Evolutionary conservation across 92 coral and sea anemone genomes (phyloP).

Genomic region (Anthopleura xanthogrammica): DNA sequence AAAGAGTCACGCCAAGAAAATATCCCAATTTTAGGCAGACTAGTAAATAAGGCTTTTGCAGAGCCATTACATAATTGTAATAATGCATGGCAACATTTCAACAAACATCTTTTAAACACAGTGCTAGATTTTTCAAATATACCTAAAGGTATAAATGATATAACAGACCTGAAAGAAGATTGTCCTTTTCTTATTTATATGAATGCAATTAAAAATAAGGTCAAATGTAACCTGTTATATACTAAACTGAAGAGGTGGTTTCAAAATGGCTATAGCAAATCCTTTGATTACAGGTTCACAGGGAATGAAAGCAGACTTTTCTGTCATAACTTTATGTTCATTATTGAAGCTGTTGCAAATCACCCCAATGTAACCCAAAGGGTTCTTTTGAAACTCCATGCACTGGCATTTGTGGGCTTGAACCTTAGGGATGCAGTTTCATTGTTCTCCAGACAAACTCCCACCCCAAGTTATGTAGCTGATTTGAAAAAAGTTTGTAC

Average conservation of each 20-base stretch:
- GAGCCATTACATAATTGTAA: constrained; percentile 56
- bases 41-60: constrained; percentile 50
- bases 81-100: constrained; percentile 59
- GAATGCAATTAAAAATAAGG: constrained; percentile 16
- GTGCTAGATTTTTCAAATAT: constrained; percentile 31
- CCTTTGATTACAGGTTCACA: constrained; percentile 48
- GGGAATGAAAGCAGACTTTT: constrained; percentile 59
- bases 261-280: not conserved
- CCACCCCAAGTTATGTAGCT: constrained; percentile 5
- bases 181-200: constrained; percentile 20
- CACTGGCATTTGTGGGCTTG: constrained; percentile 52
- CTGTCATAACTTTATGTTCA: constrained; percentile 62
- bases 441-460: constrained; percentile 39
- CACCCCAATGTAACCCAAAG: constrained; percentile 26
- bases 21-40: constrained; percentile 55
- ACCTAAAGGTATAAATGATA: constrained; percentile 24
- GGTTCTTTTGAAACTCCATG: constrained; percentile 31
- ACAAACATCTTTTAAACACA: constrained; percentile 30
- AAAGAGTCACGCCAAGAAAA: constrained; percentile 52
- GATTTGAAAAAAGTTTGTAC: constrained; percentile 27
- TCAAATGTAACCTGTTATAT: constrained; percentile 16
- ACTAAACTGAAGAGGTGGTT: constrained; percentile 26
- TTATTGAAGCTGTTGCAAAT: no score
- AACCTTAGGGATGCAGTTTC: constrained; percentile 63
- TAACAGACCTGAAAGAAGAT: constrained; percentile 11